phyloP scores from a whole-genome alignment of 1,140 invertebrate species.

The Hylaeus volcanicus region DNA sequence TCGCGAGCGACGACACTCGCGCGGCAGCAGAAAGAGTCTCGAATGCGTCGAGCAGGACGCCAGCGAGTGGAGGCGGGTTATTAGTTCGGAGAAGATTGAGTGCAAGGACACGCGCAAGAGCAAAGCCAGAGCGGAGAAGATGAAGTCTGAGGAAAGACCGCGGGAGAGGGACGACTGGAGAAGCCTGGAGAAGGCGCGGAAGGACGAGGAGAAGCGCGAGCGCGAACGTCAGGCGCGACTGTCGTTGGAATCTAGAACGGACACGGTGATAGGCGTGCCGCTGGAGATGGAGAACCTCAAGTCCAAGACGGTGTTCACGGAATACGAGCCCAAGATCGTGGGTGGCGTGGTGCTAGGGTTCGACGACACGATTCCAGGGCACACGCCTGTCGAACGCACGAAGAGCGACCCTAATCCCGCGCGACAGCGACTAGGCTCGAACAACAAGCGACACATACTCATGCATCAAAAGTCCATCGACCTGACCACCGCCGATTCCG shows the following conservation, averaged over 20 bases:
- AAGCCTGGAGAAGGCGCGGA: constrained; percentile 75
- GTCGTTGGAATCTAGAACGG: constrained; percentile 71
- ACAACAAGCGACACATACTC: constrained; percentile 86
- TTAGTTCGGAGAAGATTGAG: constrained; percentile 43
- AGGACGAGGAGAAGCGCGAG: constrained; percentile 74
- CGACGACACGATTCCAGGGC: constrained; percentile 76
- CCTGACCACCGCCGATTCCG: constrained; percentile 89
- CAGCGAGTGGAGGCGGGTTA: constrained; percentile 30
- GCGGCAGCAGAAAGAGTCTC: constrained; percentile 53
- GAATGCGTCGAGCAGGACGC: constrained; percentile 56
- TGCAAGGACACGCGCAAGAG: constrained; percentile 53
- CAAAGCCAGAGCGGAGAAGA: constrained; percentile 53
- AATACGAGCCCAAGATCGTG: constrained; percentile 80
- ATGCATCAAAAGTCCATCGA: constrained; percentile 94
- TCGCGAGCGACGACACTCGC: constrained; percentile 55
- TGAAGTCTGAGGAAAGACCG: constrained; percentile 69
- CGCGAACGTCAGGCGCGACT: constrained; percentile 70
- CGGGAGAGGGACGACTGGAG: constrained; percentile 77
- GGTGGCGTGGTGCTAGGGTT: constrained; percentile 78
- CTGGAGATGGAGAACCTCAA: constrained; percentile 68
- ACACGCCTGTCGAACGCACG: constrained; percentile 89
- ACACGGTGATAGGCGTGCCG: constrained; percentile 66
- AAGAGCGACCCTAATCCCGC: constrained; percentile 91
- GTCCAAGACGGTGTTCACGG: constrained; percentile 73
- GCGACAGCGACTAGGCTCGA: constrained; percentile 86